Base-by-base conservation (phyloP, 1,140 invertebrate genomes). In the Scaptomyza graminum region DNA sequence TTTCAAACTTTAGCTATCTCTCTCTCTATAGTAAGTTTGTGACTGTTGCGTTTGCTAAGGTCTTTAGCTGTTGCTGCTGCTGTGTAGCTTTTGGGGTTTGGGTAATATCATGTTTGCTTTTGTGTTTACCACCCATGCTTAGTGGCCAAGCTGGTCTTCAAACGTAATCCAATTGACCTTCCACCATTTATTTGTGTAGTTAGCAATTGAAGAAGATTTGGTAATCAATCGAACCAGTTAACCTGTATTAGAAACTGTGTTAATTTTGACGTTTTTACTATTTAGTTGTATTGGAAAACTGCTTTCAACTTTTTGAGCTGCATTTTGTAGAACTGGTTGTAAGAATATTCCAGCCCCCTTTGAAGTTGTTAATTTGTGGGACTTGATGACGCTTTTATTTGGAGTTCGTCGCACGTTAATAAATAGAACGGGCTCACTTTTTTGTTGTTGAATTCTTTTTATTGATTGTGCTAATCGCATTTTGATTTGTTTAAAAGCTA, bases 51-150 rank as follows among this genome's bases (percentile, higher is more conserved):
- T 83, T 79, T 82, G 65, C 70, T 57, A 71, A 85, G 46, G 73
- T 75, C 76, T 82, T 82, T 70, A 74, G 79, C 76, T 76, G 12
- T 16, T 44, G 52, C 18, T 5, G 56, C 18, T 22, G 18, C 18
- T 22, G 18, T 22, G 18, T 22, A 22, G 18, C n/a, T n/a, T n/a
- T n/a, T n/a, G 41, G 47, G 52, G 46, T 43, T 8, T 54, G 39
- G 25, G 64, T 87, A 88, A 87, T 83, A 87, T 87, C 75, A 87
- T 88, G 64, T 87, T 87, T 88, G 66, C 60, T 9, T 11, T 41
- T 62, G 31, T 72, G 15, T 74, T 85, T 85, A 84, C 76, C 80
- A 73, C 41, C 41, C 61, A 34, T 16, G 16, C 41, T 70, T 46
- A 9, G 64, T 59, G 43, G 25, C 49, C 47, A 56, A 52, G 51